A percentile compares a stretch with the other conserved stretches of the same genome.
phyloP scores from a whole-genome alignment of 2,888 invertebrate species.

The Erebia aethiops region DNA sequence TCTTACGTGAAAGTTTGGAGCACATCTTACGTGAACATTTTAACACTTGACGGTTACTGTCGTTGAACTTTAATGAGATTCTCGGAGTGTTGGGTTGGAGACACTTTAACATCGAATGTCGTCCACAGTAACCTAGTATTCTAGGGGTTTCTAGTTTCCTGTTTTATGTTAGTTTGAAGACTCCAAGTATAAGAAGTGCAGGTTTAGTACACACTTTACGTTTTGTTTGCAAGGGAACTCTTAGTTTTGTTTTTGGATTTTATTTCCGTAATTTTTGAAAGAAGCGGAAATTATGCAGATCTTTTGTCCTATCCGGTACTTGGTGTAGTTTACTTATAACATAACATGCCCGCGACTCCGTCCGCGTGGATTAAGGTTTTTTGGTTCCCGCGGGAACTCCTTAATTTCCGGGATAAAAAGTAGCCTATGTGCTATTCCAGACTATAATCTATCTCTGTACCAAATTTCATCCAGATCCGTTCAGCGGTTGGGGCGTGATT shows the following conservation, averaged over 20 bases:
- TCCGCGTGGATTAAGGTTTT: no score
- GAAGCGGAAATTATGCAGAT: neutral
- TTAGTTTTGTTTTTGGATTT: no score
- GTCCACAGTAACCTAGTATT: neutral
- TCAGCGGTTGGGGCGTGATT: no score
- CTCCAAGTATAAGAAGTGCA: neutral
- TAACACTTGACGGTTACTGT: constrained; percentile 32
- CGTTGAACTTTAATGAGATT: constrained; percentile 36
- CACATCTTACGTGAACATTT: constrained; percentile 28
- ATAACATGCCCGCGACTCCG: no score
- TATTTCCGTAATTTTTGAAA: no score
- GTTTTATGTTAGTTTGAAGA: neutral
- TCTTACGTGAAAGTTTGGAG: constrained; percentile 17
- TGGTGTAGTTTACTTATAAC: neutral
- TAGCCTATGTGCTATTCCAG: no score
- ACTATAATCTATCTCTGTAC: no score
- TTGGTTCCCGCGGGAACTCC: no score
- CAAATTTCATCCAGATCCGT: no score
- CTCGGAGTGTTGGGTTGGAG: constrained; percentile 26
- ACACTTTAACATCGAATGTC: constrained; percentile 21
- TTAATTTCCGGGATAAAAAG: no score
- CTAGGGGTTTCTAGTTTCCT: neutral
- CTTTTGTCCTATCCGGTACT: neutral
- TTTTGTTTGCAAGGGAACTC: no score
- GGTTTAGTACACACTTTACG: no score